These are phyloP conservation scores for Vicugna pacos DNA, from an alignment of 2,113 vertebrate genomes.

Conservation along the genomic window DNA sequence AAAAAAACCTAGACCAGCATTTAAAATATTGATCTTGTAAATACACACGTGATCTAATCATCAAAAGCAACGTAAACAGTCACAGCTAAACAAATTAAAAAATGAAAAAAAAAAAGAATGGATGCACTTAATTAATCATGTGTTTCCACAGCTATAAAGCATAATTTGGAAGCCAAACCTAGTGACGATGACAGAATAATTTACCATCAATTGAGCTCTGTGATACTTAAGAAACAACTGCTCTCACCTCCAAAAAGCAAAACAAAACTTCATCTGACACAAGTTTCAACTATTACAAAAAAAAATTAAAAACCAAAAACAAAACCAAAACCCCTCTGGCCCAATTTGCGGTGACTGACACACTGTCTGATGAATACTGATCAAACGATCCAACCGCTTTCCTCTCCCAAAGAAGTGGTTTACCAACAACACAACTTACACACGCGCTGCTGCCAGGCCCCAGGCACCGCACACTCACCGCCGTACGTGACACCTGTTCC, in stretches of 20 bases:
- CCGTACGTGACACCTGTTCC: accelerated
- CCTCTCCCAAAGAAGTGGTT: not conserved
- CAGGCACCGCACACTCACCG: not conserved
- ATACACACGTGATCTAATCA: slow-evolving; percentile 24
- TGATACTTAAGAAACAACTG: slow-evolving; percentile 27
- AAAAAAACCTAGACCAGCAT: slow-evolving; percentile 17
- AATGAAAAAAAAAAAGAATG: not conserved
- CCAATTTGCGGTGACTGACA: not conserved
- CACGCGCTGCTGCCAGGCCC: not conserved
- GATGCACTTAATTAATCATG: slow-evolving; percentile 30
- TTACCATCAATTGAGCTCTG: not conserved
- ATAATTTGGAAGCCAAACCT: slow-evolving; percentile 32
- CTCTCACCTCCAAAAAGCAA: not conserved
- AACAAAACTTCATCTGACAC: not conserved
- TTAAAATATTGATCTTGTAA: slow-evolving; percentile 59
- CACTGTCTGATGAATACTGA: not conserved
- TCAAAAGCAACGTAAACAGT: not conserved
- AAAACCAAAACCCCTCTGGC: not conserved
- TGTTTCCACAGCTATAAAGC: not conserved
- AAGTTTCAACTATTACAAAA: not conserved
- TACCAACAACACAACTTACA: not conserved
- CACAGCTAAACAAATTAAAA: slow-evolving; percentile 53
- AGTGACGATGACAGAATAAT: not conserved
- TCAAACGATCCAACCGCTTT: not conserved
- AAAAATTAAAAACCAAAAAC: not conserved